Evolutionary conservation across 2,113 vertebrate species (phyloP).

Genomic region (Sylvietta virens): DNA sequence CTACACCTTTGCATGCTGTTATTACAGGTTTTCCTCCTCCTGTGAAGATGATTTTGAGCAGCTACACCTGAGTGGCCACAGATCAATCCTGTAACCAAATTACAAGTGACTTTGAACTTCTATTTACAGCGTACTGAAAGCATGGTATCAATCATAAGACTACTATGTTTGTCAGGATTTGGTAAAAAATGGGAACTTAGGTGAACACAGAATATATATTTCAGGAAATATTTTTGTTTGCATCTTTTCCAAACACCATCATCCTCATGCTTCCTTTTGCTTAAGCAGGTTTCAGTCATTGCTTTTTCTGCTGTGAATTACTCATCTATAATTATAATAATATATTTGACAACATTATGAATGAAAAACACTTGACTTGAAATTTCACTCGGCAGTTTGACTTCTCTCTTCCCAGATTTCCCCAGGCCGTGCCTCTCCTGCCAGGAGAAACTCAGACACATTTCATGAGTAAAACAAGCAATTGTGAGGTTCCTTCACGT

Average conservation of each 20-base stretch:
- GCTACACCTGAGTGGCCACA: background rate
- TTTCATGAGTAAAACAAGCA: background rate
- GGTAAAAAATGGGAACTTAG: background rate
- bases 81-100: background rate
- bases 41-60: background rate
- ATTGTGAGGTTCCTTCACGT: background rate
- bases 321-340: background rate
- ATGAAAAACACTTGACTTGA: background rate
- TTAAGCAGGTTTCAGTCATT: background rate
- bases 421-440: fast-evolving
- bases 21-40: background rate
- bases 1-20: background rate
- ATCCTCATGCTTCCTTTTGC: background rate
- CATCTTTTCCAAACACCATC: background rate
- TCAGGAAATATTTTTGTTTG: background rate
- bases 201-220: background rate
- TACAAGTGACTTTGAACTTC: background rate
- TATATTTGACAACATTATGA: background rate
- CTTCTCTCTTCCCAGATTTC: background rate
- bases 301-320: background rate
- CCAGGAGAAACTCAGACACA: background rate
- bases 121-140: background rate
- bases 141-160: fast-evolving
- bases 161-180: background rate
- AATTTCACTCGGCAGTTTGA: background rate